Evolutionary conservation across 2,113 vertebrate genomes (phyloP).

Genomic region (Pygoscelis adeliae): DNA sequence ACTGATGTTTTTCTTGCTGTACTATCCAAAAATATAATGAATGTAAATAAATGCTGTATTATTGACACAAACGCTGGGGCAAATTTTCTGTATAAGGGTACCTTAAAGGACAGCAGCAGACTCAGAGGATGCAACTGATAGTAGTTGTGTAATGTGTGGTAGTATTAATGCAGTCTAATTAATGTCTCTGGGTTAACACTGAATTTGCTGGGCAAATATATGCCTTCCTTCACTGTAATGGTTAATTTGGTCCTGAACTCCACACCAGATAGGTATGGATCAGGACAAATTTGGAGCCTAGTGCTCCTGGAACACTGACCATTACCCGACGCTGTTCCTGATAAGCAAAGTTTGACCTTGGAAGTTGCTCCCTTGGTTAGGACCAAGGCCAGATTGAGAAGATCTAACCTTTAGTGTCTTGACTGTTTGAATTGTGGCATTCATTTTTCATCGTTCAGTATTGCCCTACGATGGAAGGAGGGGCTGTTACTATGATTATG

Average conservation of each 20-base stretch:
- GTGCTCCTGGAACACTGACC: not conserved
- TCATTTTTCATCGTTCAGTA: not conserved
- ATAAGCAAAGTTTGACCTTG: not conserved
- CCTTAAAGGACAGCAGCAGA: not conserved
- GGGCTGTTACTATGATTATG: too few relatives aligned
- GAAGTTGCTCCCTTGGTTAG: not conserved
- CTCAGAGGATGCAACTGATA: not conserved
- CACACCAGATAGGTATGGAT: accelerated
- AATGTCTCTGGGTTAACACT: not conserved
- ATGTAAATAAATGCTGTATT: not conserved
- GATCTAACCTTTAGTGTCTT: not conserved
- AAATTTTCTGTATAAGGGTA: not conserved
- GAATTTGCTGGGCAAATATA: not conserved
- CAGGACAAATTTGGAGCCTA: not conserved
- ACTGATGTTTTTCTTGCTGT: not conserved
- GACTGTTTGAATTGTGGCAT: not conserved
- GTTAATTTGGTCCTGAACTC: not conserved
- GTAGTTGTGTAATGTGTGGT: not conserved
- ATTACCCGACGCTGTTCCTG: not conserved
- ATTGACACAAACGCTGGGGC: not conserved
- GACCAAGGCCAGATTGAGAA: not conserved
- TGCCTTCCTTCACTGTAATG: not conserved
- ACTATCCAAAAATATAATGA: not conserved
- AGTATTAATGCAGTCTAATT: not conserved
- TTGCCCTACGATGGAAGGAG: not conserved